These are phyloP conservation scores for Theonella swinhoei DNA, from an alignment of 37 sponge, comb jelly and placozoan species.

Conservation along the genomic window DNA sequence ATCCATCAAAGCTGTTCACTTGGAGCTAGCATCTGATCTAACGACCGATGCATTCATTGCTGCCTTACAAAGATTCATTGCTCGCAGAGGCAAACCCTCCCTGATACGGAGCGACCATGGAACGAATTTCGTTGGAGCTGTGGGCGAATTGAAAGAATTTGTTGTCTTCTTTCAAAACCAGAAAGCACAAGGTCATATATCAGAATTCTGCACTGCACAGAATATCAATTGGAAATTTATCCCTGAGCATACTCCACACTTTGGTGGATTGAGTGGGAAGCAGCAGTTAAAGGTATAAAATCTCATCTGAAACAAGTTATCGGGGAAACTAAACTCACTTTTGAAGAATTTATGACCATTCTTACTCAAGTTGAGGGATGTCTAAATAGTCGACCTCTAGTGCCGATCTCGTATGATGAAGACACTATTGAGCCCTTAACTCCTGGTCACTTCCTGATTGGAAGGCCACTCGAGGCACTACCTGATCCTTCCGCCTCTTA, in stretches of 20 bases:
- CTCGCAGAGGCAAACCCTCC: conserved; percentile 37
- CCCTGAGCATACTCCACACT: conserved; percentile 23
- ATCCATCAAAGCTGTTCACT: conserved; percentile 54
- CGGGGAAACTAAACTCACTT: conserved; percentile 12
- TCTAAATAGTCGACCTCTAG: conserved; percentile 45
- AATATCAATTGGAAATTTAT: too few species aligned
- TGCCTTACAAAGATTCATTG: conserved; percentile 33
- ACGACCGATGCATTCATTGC: conserved; percentile 50
- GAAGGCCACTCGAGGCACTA: conserved; percentile 18
- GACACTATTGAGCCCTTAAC: conserved; percentile 45
- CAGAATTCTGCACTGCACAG: conserved; percentile 9
- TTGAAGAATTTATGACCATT: too few species aligned
- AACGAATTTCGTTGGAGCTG: conserved; percentile 46
- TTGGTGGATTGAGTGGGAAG: conserved; percentile 25
- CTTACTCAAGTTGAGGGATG: conserved; percentile 44
- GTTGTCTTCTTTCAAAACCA: not conserved
- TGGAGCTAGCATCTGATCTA: conserved; percentile 44
- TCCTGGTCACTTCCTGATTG: too few species aligned
- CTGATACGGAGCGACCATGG: too few species aligned
- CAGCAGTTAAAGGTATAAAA: conserved; percentile 33
- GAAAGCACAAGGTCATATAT: not conserved
- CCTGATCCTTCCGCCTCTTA: too few species aligned
- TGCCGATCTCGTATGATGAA: not conserved
- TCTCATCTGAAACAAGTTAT: too few species aligned
- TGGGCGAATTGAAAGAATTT: conserved; percentile 19